Evolutionary conservation across 2,797 vertebrate genomes (phyloP).

Genomic region (Sebastes glaucus): DNA sequence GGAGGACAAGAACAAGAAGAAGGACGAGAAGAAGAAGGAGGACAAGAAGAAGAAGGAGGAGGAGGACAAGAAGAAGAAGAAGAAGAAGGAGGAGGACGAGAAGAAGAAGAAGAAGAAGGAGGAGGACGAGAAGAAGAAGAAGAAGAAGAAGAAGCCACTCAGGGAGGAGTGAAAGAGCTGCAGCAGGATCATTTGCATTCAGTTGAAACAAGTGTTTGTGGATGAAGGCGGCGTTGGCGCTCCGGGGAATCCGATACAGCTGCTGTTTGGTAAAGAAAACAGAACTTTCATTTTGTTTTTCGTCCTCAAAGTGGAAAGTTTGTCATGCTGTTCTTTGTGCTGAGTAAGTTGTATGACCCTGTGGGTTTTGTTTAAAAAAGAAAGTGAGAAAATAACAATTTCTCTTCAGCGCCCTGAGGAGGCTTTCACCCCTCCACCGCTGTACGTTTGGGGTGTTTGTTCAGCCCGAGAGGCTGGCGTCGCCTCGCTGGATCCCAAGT

Average conservation of each 20-base stretch:
- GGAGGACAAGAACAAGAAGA: too few relatives aligned
- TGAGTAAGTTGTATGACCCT: background rate
- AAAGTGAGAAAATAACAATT: background rate
- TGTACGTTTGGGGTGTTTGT: background rate
- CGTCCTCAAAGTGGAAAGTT: background rate
- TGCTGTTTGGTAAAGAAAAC: slow-evolving; percentile 21
- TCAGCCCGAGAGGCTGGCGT: slow-evolving; percentile 3
- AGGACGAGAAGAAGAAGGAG: too few relatives aligned
- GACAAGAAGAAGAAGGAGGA: too few relatives aligned
- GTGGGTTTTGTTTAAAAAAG: background rate
- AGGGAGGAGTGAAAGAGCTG: background rate
- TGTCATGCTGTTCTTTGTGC: background rate
- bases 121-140: accelerated
- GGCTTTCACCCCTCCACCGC: background rate
- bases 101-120: accelerated
- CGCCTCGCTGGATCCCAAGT: background rate
- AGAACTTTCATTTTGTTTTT: slow-evolving; percentile 27
- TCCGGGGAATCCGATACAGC: background rate
- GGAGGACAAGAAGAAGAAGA: accelerated
- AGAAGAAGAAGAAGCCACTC: too few relatives aligned
- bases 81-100: accelerated
- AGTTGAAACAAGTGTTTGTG: background rate
- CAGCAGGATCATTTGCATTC: slow-evolving; percentile 15
- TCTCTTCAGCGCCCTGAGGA: background rate
- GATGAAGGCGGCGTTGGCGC: background rate